phyloP scores from a whole-genome alignment of 2,888 invertebrate species.

The Hermodice carunculata region DNA sequence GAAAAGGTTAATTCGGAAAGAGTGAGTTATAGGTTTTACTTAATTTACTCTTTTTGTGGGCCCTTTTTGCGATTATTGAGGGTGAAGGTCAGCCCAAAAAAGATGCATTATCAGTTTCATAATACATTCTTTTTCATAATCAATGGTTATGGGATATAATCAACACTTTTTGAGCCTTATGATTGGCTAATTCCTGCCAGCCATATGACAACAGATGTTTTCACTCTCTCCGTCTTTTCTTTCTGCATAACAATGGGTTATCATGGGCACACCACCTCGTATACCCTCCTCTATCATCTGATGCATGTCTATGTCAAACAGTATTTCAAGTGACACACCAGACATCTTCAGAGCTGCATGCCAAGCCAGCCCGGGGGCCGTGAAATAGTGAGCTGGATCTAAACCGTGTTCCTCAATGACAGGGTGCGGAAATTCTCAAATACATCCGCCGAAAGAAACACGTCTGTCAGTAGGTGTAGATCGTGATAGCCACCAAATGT shows the following conservation, averaged over 20 bases:
- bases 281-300: conserved; percentile 31
- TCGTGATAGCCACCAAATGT: conserved; percentile 47
- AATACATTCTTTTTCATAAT: too few species aligned
- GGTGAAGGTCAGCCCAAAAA: too few species aligned
- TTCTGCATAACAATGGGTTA: conserved; percentile 43
- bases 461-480: conserved; percentile 47
- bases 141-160: too few species aligned
- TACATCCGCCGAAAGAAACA: conserved; percentile 54
- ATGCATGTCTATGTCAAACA: conserved; percentile 47
- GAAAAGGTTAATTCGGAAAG: too few species aligned
- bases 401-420: conserved; percentile 43
- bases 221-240: too few species aligned
- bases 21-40: too few species aligned
- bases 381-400: conserved; percentile 49
- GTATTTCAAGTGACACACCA: conserved; percentile 40
- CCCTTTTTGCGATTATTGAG: too few species aligned
- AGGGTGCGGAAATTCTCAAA: conserved; percentile 55
- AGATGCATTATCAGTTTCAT: too few species aligned
- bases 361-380: conserved; percentile 53
- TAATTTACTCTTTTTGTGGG: too few species aligned
- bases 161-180: too few species aligned
- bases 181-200: too few species aligned
- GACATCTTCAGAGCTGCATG: conserved; percentile 51
- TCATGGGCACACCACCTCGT: conserved; percentile 17
- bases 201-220: too few species aligned